Evolutionary conservation across 1,140 invertebrate genomes (phyloP).

Genomic region (Fragariocoptes setiger): DNA sequence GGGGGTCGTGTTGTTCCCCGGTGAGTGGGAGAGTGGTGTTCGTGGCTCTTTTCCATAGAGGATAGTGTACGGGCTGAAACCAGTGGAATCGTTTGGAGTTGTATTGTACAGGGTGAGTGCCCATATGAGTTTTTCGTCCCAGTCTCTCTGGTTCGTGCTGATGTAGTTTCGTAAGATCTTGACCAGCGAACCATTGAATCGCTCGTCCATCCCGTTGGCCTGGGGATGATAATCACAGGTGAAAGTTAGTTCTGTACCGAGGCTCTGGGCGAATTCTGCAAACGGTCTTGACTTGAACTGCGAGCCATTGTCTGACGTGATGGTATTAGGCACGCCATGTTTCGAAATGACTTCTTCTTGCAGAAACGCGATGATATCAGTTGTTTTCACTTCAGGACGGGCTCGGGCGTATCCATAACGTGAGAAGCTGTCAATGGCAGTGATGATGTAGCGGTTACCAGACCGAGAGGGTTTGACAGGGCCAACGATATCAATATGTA

Average conservation of each 20-base stretch:
- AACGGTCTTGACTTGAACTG: slow-evolving; percentile 2
- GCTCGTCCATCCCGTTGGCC: slow-evolving; percentile 11
- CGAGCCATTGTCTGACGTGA: neutral
- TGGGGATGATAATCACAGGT: slow-evolving; percentile 10
- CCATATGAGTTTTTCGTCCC: slow-evolving; percentile 13
- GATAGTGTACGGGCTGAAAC: slow-evolving; percentile 11
- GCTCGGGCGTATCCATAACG: slow-evolving; percentile 11
- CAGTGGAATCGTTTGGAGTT: slow-evolving; percentile 9
- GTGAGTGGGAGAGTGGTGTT: neutral
- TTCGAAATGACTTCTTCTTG: slow-evolving; percentile 2
- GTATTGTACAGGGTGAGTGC: slow-evolving; percentile 7
- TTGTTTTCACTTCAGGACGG: slow-evolving; percentile 8
- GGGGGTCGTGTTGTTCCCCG: neutral
- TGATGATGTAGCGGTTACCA: slow-evolving; percentile 12
- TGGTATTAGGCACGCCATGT: neutral
- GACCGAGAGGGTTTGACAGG: slow-evolving; percentile 8
- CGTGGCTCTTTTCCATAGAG: slow-evolving; percentile 12
- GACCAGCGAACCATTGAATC: slow-evolving; percentile 11
- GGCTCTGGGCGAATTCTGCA: neutral
- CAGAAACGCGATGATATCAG: slow-evolving; percentile 12
- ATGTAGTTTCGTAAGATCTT: slow-evolving; percentile 13
- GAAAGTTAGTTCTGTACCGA: slow-evolving; percentile 8
- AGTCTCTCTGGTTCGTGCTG: slow-evolving; percentile 12
- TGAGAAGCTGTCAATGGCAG: slow-evolving; percentile 12
- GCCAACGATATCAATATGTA: slow-evolving; percentile 13